These are phyloP conservation scores for Drosophila phalerata DNA, from an alignment of 2,888 invertebrate species.

Conservation along the genomic window DNA sequence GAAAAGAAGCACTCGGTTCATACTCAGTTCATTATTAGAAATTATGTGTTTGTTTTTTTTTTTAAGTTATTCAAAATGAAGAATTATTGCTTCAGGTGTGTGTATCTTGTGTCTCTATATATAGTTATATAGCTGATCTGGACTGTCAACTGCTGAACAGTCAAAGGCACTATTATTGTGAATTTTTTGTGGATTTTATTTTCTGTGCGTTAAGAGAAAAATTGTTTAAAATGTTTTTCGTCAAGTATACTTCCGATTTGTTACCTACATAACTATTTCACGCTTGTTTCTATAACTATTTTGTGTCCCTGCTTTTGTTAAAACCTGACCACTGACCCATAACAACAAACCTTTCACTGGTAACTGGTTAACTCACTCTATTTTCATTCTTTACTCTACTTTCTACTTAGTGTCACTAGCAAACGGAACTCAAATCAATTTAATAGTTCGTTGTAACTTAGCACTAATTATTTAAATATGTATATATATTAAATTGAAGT, in stretches of 20 bases:
- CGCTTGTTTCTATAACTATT: constrained; percentile 50
- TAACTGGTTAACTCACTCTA: constrained; percentile 21
- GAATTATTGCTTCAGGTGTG: constrained; percentile 45
- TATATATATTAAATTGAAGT: constrained; percentile 22
- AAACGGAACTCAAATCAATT: constrained; percentile 54
- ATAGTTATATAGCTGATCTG: constrained; percentile 41
- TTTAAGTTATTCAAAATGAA: constrained; percentile 21
- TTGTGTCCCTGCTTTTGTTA: constrained; percentile 70
- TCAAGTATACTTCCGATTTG: constrained; percentile 10
- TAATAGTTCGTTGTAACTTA: constrained; percentile 65
- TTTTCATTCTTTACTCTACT: constrained; percentile 9
- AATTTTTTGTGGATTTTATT: constrained; percentile 26
- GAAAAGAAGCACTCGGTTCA: constrained; percentile 34
- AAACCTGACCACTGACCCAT: constrained; percentile 50
- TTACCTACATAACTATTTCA: constrained; percentile 60
- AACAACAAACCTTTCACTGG: constrained; percentile 41
- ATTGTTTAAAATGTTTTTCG: constrained; percentile 16
- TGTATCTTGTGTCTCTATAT: constrained; percentile 21
- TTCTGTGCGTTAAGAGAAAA: constrained; percentile 44
- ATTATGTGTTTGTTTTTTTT: too few relatives aligned
- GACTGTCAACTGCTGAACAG: constrained; percentile 55
- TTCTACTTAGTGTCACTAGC: constrained; percentile 41
- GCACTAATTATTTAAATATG: constrained; percentile 13
- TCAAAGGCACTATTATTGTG: constrained; percentile 80
- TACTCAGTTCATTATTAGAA: constrained; percentile 27